A percentile compares a stretch with the other conserved stretches of the same genome.
Conservation (phyloP, 1,140 invertebrate species). For the Venturia canescens region DNA sequence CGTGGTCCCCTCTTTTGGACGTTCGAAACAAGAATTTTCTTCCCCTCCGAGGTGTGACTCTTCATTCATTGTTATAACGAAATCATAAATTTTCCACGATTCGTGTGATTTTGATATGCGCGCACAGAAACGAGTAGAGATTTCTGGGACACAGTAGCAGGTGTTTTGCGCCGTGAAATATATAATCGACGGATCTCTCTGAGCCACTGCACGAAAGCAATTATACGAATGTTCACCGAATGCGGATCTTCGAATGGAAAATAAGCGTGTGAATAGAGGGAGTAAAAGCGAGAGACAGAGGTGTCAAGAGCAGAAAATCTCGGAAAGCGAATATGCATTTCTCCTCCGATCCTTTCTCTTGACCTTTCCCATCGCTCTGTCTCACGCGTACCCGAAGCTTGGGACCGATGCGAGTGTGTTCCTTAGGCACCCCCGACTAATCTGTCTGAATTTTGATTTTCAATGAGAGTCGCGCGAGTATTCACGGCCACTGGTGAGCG, state of each 20-base stretch:
- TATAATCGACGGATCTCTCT: too few relatives aligned
- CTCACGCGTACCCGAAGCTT: background rate
- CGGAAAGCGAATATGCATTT: background rate
- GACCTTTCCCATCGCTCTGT: background rate
- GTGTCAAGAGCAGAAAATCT: background rate
- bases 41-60: too few relatives aligned
- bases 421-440: slow-evolving; percentile 56
- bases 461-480: slow-evolving; percentile 64
- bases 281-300: background rate
- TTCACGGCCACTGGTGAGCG: slow-evolving; percentile 6
- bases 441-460: slow-evolving; percentile 73
- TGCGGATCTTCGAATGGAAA: background rate
- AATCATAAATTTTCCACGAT: too few relatives aligned
- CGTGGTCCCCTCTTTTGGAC: too few relatives aligned
- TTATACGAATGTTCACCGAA: background rate
- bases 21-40: too few relatives aligned
- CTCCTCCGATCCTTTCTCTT: background rate
- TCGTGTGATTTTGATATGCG: too few relatives aligned
- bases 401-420: too few relatives aligned
- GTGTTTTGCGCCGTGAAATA: too few relatives aligned
- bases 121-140: too few relatives aligned
- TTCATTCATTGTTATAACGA: too few relatives aligned
- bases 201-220: background rate
- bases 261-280: background rate
- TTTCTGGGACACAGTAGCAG: too few relatives aligned